Percentiles rank a stretch among this genome's conserved stretches.
These are phyloP conservation scores for Mormyrops attenuatus DNA, from an alignment of 2,797 vertebrate species.

Conservation along the genomic window DNA sequence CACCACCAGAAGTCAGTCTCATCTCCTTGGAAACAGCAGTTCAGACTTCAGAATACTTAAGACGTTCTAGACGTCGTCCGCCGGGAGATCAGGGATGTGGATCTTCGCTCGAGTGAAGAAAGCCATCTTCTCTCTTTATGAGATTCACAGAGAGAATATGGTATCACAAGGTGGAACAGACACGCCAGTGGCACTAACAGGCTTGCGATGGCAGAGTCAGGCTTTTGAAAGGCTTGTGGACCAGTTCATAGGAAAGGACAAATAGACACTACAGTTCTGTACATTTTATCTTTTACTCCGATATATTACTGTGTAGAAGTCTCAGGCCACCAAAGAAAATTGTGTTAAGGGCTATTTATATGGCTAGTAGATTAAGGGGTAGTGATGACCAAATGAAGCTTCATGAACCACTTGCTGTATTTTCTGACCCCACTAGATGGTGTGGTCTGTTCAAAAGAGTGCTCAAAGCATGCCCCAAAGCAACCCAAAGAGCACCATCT, in stretches of 20 bases:
- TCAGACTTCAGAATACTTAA: constrained; percentile 65
- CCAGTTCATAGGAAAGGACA: background rate
- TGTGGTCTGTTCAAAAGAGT: background rate
- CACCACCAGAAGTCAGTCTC: constrained; percentile 51
- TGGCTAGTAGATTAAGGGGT: background rate
- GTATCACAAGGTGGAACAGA: background rate
- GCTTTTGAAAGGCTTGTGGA: background rate
- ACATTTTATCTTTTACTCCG: background rate
- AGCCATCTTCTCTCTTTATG: constrained; percentile 93
- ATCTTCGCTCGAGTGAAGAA: constrained; percentile 90
- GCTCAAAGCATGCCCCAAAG: background rate
- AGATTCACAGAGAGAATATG: background rate
- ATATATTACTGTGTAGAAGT: background rate
- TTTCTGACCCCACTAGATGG: background rate
- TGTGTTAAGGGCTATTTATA: background rate
- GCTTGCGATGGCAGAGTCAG: background rate
- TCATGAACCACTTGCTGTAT: background rate
- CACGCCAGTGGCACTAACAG: background rate
- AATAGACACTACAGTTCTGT: background rate
- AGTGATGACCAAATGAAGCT: background rate
- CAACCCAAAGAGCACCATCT: background rate
- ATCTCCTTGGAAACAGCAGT: constrained; percentile 46
- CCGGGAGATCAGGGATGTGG: constrained; percentile 81
- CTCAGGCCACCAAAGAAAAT: background rate
- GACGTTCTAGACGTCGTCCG: constrained; percentile 80